Conservation (phyloP, 1,140 invertebrate genomes). For the Branchinecta lindahli region DNA sequence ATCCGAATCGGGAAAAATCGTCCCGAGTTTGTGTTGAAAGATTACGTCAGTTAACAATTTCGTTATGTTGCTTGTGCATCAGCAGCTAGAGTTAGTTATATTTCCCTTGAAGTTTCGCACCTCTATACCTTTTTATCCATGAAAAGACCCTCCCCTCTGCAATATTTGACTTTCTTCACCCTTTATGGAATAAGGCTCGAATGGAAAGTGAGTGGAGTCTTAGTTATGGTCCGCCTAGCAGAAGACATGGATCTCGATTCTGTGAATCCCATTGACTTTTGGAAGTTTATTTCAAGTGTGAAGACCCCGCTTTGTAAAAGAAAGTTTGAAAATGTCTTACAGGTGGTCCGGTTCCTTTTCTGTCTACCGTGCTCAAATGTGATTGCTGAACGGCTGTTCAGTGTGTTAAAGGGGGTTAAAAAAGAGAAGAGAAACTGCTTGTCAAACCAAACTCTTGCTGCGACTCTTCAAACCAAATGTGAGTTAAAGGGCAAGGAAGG, state of each 20-base stretch:
- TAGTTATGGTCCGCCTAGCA: not conserved
- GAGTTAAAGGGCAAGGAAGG: not conserved
- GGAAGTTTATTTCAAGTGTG: conserved; percentile 5
- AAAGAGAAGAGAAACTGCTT: not conserved
- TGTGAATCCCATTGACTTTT: too few species aligned
- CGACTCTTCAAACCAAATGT: not conserved
- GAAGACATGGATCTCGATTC: not conserved
- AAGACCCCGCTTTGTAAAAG: not conserved
- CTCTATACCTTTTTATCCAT: too few species aligned
- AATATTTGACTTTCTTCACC: too few species aligned
- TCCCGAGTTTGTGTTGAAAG: too few species aligned
- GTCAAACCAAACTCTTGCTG: not conserved
- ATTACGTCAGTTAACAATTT: too few species aligned
- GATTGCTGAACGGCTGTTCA: not conserved
- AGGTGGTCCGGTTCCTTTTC: conserved; percentile 2
- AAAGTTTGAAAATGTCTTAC: conserved; percentile 2
- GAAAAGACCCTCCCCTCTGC: too few species aligned
- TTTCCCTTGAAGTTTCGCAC: too few species aligned
- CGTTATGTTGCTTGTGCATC: too few species aligned
- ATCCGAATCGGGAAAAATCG: too few species aligned
- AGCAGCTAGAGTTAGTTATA: too few species aligned
- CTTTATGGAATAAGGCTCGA: not conserved
- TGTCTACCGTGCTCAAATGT: not conserved
- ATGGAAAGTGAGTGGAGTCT: not conserved
- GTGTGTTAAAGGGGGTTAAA: not conserved